Percentiles rank a stretch among this genome's conserved stretches.
Conservation (phyloP, 2,113 vertebrate species). For the Cathartes aura region DNA sequence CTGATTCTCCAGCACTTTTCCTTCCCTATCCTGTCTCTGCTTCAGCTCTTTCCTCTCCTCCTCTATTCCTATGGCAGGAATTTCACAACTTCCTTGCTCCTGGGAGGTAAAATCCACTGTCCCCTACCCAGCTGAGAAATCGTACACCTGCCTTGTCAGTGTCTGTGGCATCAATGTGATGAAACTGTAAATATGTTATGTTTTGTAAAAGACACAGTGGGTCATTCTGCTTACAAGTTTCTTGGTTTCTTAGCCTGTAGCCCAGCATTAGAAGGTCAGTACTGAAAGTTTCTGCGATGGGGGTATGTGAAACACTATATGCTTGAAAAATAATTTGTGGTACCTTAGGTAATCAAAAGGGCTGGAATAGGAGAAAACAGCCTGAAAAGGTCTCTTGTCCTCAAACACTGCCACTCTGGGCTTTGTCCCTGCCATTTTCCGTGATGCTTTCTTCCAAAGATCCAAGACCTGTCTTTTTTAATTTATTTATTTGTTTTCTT, state of each 20-base stretch:
- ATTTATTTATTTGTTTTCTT: background rate
- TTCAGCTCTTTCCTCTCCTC: background rate
- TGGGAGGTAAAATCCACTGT: background rate
- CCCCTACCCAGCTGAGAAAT: background rate
- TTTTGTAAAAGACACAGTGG: background rate
- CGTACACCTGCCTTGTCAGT: accelerated
- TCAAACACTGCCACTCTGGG: background rate
- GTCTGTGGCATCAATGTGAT: background rate
- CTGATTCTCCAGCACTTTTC: background rate
- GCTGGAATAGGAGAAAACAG: background rate
- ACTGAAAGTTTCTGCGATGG: background rate
- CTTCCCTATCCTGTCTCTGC: background rate
- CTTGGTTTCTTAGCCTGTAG: background rate
- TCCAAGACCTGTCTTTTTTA: background rate
- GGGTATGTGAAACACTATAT: background rate
- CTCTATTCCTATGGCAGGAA: background rate
- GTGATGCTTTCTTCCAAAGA: background rate
- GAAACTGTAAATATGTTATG: background rate
- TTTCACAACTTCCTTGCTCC: background rate
- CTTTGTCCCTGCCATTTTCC: background rate
- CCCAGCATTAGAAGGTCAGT: background rate
- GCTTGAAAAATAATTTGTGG: background rate
- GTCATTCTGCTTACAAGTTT: background rate
- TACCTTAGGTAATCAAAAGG: background rate
- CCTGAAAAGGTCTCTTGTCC: background rate